Percentiles rank a stretch among this genome's conserved stretches.
Evolutionary conservation across 2,113 vertebrate genomes (phyloP).

Genomic region (Jaculus jaculus): DNA sequence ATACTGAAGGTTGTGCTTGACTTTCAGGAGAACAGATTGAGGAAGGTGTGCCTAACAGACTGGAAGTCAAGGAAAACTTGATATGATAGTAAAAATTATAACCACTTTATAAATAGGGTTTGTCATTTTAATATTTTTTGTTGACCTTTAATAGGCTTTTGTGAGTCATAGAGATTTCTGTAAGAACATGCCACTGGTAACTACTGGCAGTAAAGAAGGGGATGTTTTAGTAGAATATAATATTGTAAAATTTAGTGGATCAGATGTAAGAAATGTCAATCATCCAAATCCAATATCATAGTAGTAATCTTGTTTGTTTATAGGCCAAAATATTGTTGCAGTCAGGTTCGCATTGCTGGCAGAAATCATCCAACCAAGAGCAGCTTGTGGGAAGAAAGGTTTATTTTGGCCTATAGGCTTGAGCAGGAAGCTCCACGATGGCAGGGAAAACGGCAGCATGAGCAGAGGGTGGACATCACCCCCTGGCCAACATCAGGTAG

Average conservation of each 20-base stretch:
- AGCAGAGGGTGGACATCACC: too few relatives aligned
- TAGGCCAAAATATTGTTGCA: not conserved
- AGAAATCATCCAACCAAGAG: too few relatives aligned
- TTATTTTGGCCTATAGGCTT: too few relatives aligned
- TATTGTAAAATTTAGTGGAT: not conserved
- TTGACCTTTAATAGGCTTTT: conserved; percentile 41
- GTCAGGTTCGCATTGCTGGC: too few relatives aligned
- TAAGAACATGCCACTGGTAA: not conserved
- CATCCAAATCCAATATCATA: not conserved
- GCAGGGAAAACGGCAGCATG: too few relatives aligned
- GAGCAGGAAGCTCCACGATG: too few relatives aligned
- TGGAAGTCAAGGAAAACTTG: not conserved
- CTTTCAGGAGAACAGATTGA: not conserved
- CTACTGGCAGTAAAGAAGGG: not conserved
- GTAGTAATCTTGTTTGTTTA: not conserved
- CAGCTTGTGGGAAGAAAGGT: too few relatives aligned
- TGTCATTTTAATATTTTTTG: conserved; percentile 5
- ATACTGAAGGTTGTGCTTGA: not conserved
- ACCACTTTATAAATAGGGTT: not conserved
- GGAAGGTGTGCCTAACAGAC: not conserved
- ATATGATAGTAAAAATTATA: not conserved
- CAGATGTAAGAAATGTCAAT: not conserved
- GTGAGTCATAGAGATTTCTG: conserved; percentile 6
- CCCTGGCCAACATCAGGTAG: too few relatives aligned
- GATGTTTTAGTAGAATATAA: not conserved